Base-by-base conservation (phyloP, 2,888 invertebrate species). In the Cecidostiba fungosa region DNA sequence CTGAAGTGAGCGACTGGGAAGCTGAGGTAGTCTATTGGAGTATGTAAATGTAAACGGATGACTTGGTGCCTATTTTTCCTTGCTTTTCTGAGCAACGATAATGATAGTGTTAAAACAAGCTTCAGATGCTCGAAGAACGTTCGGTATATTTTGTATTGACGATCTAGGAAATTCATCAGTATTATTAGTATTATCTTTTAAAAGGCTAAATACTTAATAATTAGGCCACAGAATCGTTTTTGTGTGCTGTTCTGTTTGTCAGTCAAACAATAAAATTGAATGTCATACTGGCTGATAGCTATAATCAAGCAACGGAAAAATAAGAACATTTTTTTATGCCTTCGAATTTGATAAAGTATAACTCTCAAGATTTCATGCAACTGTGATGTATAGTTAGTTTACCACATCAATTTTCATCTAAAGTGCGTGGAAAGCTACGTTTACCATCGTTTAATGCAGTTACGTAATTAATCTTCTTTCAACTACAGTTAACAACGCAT, bases 1-100 rank as follows among this genome's bases (percentile, higher is more conserved):
- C 89, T 88, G 87, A 89, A 39, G 82, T 85, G 84, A 82, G 86
- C 85, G 85, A 73, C n/a, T 6, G 43, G 62, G 87, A 80, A 19
- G 32, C 50, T n/a, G 43, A 70, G 43, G 36, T 70, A 70, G n/a
- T 14, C 12, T 32, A 19, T 69, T 69, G 19, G n/a, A 70, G 70
- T 32, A 26, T 69, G 16, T 62, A 16, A 62, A 62, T 23, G 26
- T 62, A 23, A 23, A 62, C 54, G 62, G 62, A 62, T 23, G 23
- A 10, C 23, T 23, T 62, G 23, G 10, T 62, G 23, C 8, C 23
- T 14, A 8, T 23, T 23, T n/a, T 62, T 62, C 19, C 10, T 62
- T 62, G 16, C 62, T 10, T 62, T 23, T 23, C 62, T 62, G 54
- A 54, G n/a, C 54, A 54, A 54, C 54, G n/a, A 43, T 43, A 43